Evolutionary conservation across 2,888 invertebrate genomes (phyloP).

Genomic region (Endotricha flammealis): DNA sequence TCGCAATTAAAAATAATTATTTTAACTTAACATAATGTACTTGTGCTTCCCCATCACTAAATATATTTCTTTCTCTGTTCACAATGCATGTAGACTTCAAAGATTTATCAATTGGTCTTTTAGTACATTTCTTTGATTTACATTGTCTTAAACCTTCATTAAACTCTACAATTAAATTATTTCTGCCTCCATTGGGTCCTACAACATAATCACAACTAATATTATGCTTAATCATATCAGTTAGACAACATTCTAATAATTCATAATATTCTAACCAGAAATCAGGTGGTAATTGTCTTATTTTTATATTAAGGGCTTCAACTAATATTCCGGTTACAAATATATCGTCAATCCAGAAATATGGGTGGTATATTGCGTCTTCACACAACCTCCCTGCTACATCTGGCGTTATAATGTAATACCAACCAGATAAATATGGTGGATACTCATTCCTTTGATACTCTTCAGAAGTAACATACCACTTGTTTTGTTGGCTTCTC

Average conservation of each 20-base stretch:
- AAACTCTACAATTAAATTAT: conserved; percentile 82
- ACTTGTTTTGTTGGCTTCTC: conserved; percentile 84
- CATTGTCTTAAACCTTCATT: conserved; percentile 80
- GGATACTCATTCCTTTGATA: conserved; percentile 82
- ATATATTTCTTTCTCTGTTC: conserved; percentile 52
- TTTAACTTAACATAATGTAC: conserved; percentile 28
- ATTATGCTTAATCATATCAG: conserved; percentile 73
- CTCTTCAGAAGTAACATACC: conserved; percentile 86
- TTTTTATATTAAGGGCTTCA: conserved; percentile 73
- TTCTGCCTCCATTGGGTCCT: conserved; percentile 88
- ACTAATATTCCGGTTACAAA: conserved; percentile 89
- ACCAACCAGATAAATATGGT: conserved; percentile 89
- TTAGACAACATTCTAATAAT: conserved; percentile 85
- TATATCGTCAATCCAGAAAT: conserved; percentile 96
- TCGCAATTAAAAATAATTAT: no score
- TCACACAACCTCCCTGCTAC: conserved; percentile 78
- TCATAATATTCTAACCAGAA: conserved; percentile 85
- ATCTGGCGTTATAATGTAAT: conserved; percentile 85
- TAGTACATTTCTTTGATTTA: conserved; percentile 65
- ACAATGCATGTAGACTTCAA: conserved; percentile 80
- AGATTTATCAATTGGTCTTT: conserved; percentile 59
- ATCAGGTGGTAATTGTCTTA: conserved; percentile 75
- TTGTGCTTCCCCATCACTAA: conserved; percentile 42
- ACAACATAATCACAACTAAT: conserved; percentile 83
- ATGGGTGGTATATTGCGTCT: conserved; percentile 75